phyloP scores from a whole-genome alignment of 2,888 invertebrate genomes.

The Yponomeuta evonymella region DNA sequence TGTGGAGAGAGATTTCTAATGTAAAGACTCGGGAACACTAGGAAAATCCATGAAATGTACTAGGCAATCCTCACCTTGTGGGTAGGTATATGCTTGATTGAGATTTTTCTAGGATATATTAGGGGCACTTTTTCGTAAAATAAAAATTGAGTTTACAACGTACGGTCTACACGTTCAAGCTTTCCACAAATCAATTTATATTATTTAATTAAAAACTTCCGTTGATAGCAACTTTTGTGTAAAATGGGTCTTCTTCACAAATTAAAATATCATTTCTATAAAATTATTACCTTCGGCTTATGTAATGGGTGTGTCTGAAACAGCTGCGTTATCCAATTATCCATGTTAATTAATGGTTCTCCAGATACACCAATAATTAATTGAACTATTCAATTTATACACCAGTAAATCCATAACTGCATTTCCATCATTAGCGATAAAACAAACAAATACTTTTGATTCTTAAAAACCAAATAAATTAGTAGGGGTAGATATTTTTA shows the following conservation, averaged over 20 bases:
- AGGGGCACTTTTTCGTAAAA: neutral
- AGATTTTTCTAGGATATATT: neutral
- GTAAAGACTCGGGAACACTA: neutral
- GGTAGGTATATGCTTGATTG: neutral
- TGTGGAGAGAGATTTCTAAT: no score
- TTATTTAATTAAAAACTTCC: neutral
- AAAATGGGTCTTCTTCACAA: neutral
- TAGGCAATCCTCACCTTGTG: no score
- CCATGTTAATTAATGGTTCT: slow-evolving; percentile 39
- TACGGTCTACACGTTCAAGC: neutral
- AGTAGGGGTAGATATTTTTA: no score
- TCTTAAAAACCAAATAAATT: neutral
- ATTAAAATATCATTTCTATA: neutral
- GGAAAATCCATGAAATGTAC: no score
- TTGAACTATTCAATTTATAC: neutral
- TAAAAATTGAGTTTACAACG: neutral
- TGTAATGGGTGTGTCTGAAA: slow-evolving; percentile 60
- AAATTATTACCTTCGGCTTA: slow-evolving; percentile 52
- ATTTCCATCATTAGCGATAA: neutral
- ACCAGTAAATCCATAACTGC: neutral
- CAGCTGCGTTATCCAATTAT: slow-evolving; percentile 68
- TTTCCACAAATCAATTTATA: neutral
- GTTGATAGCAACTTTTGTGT: neutral
- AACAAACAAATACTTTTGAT: neutral
- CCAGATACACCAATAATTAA: neutral